phyloP scores from a whole-genome alignment of 2,113 vertebrate species.

The Recurvirostra avosetta region DNA sequence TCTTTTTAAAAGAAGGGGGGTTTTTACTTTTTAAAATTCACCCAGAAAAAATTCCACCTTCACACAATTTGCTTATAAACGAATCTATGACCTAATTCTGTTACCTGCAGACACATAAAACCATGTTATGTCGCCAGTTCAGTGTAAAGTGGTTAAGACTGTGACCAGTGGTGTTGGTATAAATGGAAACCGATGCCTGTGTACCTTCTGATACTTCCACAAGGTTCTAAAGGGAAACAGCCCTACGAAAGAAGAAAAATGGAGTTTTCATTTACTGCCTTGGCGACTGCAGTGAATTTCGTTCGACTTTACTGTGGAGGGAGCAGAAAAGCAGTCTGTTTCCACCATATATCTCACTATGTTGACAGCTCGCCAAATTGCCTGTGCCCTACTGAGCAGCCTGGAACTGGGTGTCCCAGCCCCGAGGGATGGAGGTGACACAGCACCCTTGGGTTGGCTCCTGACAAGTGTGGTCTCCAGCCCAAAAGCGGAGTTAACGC shows the following conservation, averaged over 20 bases:
- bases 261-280: neutral
- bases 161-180: no score
- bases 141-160: neutral
- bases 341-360: neutral
- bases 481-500: neutral
- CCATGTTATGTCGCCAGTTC: fast-evolving
- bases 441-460: neutral
- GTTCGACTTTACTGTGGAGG: neutral
- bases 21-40: neutral
- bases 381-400: neutral
- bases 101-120: neutral
- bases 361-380: neutral
- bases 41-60: neutral
- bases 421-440: neutral
- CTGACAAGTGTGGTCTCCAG: neutral
- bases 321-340: neutral
- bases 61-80: neutral
- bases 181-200: neutral
- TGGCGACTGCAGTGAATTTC: neutral
- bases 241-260: neutral
- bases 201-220: neutral
- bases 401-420: neutral
- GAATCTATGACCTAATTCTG: neutral
- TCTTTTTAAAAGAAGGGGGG: neutral
- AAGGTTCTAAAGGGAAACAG: neutral